phyloP scores from a whole-genome alignment of 2,888 invertebrate species.

The Drosophila monieri region DNA sequence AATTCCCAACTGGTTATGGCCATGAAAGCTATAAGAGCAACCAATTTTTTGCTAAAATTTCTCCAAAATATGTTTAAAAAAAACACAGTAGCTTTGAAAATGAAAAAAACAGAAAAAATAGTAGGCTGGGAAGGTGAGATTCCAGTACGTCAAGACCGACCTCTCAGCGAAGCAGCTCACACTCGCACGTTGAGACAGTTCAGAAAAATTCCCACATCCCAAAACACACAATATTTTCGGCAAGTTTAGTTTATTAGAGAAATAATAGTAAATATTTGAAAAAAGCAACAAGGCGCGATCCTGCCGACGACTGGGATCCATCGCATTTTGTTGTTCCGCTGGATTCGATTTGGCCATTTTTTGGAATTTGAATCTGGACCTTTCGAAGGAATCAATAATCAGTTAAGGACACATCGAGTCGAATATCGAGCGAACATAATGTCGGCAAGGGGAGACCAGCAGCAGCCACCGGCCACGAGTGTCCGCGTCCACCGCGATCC shows the following conservation, averaged over 20 bases:
- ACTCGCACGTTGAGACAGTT: not conserved
- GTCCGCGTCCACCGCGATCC: not conserved
- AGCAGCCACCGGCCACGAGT: not conserved
- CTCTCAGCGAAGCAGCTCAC: slow-evolving; percentile 1
- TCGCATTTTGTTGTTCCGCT: not conserved
- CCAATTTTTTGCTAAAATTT: too few species aligned
- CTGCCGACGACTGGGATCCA: not conserved
- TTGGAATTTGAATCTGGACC: not conserved
- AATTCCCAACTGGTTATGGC: not conserved
- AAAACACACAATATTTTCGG: slow-evolving; percentile 5
- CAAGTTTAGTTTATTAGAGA: slow-evolving; percentile 1
- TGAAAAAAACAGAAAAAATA: not conserved
- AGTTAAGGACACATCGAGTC: not conserved
- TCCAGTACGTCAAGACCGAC: not conserved
- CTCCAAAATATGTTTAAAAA: too few species aligned
- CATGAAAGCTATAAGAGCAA: not conserved
- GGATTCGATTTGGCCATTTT: not conserved
- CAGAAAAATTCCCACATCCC: slow-evolving; percentile 2
- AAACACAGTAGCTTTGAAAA: too few species aligned
- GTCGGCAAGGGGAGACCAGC: not conserved
- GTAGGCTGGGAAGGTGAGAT: not conserved
- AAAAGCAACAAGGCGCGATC: not conserved
- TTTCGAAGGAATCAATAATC: too few species aligned
- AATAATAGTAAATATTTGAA: not conserved
- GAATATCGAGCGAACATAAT: not conserved